Evolutionary conservation across 2,888 invertebrate genomes (phyloP).

Genomic region (Lamproptera curius): DNA sequence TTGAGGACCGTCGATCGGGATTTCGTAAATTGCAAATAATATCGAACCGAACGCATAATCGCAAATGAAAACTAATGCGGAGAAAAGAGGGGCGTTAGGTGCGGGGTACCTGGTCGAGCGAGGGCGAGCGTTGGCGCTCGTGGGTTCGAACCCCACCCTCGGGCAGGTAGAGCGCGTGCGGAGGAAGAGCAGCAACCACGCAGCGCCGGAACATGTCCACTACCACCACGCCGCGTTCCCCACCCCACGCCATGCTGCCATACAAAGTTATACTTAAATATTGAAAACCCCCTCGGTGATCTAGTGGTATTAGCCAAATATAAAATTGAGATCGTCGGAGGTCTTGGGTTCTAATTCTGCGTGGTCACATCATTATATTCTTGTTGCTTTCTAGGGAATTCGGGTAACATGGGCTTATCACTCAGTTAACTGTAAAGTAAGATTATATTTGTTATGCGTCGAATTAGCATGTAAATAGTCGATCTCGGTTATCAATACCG

Average conservation of each 20-base stretch:
- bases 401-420: too few species aligned
- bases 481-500: too few species aligned
- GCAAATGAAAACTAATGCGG: slow-evolving; percentile 63
- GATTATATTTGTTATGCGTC: too few species aligned
- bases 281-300: too few species aligned
- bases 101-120: slow-evolving; percentile 89
- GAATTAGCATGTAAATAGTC: too few species aligned
- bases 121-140: slow-evolving; percentile 89
- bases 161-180: slow-evolving; percentile 93
- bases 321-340: too few species aligned
- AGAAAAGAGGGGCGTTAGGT: slow-evolving; percentile 25
- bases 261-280: too few species aligned
- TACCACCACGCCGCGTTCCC: slow-evolving; percentile 96
- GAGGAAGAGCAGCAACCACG: slow-evolving; percentile 91
- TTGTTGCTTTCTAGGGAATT: too few species aligned
- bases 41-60: slow-evolving; percentile 45
- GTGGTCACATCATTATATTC: too few species aligned
- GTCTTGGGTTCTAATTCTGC: too few species aligned
- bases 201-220: slow-evolving; percentile 95
- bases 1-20: neutral
- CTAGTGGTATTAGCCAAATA: too few species aligned
- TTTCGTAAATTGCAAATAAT: slow-evolving; percentile 49
- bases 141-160: slow-evolving; percentile 86
- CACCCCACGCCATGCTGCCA: slow-evolving; percentile 98
- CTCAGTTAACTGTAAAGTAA: too few species aligned